Conservation (phyloP, 2,113 vertebrate species). For the Felis catus region F.catus_Fca126_mat1.0 CM031411.1:114605001-114605500, state of each 20-base stretch:
- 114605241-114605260: slow-evolving; percentile 34
- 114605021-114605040: slow-evolving; percentile 5
- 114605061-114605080: slow-evolving; percentile 14
- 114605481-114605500: not conserved
- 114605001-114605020: too few species aligned
- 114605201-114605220: slow-evolving; percentile 43
- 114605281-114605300: slow-evolving; percentile 5
- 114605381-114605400: too few species aligned
- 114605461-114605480: too few species aligned
- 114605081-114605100: slow-evolving; percentile 1
- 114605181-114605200: slow-evolving; percentile 29
- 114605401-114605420: too few species aligned
- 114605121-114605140: not conserved
- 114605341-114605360: too few species aligned
- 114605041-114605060: not conserved
- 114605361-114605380: too few species aligned
- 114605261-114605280: slow-evolving; percentile 34
- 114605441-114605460: too few species aligned
- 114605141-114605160: slow-evolving; percentile 35
- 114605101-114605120: slow-evolving; percentile 22
- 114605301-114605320: not conserved
- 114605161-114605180: slow-evolving; percentile 44
- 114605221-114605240: not conserved
- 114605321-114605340: too few species aligned
- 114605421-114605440: too few species aligned